Percentiles rank a stretch among this genome's conserved stretches.
Evolutionary conservation across 2,797 vertebrate species (phyloP).

Genomic region (Cetoscarus ocellatus): DNA sequence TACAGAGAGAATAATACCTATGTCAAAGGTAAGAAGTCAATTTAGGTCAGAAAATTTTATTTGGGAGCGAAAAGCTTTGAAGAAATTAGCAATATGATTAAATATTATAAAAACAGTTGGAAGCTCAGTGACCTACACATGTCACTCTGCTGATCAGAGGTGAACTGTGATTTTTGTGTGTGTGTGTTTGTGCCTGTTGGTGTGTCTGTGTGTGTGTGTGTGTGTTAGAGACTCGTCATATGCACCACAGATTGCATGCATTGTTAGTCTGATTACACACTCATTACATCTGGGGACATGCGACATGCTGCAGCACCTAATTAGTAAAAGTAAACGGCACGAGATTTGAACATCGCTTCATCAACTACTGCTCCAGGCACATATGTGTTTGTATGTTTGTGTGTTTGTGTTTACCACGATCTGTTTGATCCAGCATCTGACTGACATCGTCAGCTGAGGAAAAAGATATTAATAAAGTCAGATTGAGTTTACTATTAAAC

Average conservation of each 20-base stretch:
- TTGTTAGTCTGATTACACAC: slow-evolving; percentile 42
- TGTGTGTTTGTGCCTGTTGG: slow-evolving; percentile 23
- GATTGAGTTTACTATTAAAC: too few relatives aligned
- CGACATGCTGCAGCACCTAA: slow-evolving; percentile 38
- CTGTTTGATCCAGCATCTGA: background rate
- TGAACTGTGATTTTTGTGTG: background rate
- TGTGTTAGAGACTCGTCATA: slow-evolving; percentile 34
- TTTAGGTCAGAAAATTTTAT: too few relatives aligned
- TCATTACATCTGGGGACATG: slow-evolving; percentile 40
- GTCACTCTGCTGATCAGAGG: slow-evolving; percentile 28
- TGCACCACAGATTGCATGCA: slow-evolving; percentile 29
- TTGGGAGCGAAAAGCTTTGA: too few relatives aligned
- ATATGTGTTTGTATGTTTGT: slow-evolving; percentile 2
- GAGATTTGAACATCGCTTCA: slow-evolving; percentile 56
- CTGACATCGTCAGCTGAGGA: too few relatives aligned
- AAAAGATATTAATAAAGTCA: too few relatives aligned
- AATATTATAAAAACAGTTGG: background rate
- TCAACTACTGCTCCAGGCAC: slow-evolving; percentile 20
- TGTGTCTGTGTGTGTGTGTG: slow-evolving; percentile 17
- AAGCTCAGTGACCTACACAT: slow-evolving; percentile 43
- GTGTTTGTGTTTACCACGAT: background rate
- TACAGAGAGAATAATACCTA: background rate
- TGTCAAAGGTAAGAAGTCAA: too few relatives aligned
- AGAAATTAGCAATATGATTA: background rate
- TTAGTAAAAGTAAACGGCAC: slow-evolving; percentile 36